These are phyloP conservation scores for Byasa hedistus DNA, from an alignment of 2,888 invertebrate genomes.

Conservation along the genomic window DNA sequence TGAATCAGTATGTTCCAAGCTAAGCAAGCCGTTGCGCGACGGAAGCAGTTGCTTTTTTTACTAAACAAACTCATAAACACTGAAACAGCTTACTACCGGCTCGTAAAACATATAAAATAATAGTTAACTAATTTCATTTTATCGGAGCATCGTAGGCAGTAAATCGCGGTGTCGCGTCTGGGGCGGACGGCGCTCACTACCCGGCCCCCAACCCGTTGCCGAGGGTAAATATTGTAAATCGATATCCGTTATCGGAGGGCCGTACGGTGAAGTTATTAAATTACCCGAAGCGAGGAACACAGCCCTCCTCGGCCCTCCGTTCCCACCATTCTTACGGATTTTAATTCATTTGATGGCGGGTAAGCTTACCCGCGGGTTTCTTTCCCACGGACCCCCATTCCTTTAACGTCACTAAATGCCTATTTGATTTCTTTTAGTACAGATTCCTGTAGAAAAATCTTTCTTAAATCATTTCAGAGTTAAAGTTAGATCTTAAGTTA, in stretches of 20 bases:
- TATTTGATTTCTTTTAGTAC: too few relatives aligned
- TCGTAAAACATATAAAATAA: slow-evolving; percentile 7
- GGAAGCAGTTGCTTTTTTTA: neutral
- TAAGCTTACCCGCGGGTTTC: neutral
- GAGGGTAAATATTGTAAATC: slow-evolving; percentile 63
- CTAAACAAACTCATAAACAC: neutral
- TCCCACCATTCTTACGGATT: slow-evolving; percentile 14
- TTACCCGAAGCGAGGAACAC: slow-evolving; percentile 49
- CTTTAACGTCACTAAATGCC: too few relatives aligned
- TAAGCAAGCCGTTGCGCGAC: neutral
- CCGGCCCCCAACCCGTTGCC: slow-evolving; percentile 36
- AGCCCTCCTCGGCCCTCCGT: slow-evolving; percentile 26
- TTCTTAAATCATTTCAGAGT: too few relatives aligned
- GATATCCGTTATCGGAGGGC: slow-evolving; percentile 55
- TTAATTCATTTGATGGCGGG: slow-evolving; percentile 20
- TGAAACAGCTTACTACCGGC: too few relatives aligned
- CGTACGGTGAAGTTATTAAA: slow-evolving; percentile 55
- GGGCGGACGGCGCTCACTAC: slow-evolving; percentile 19
- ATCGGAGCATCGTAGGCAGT: slow-evolving; percentile 28
- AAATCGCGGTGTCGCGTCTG: slow-evolving; percentile 39
- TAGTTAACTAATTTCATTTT: slow-evolving; percentile 6
- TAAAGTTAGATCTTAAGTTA: too few relatives aligned
- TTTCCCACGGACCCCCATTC: neutral
- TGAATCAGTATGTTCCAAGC: neutral
- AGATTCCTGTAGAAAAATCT: too few relatives aligned